phyloP scores from a whole-genome alignment of 1,140 invertebrate species.

The Thalassaphorura encarpata region DNA sequence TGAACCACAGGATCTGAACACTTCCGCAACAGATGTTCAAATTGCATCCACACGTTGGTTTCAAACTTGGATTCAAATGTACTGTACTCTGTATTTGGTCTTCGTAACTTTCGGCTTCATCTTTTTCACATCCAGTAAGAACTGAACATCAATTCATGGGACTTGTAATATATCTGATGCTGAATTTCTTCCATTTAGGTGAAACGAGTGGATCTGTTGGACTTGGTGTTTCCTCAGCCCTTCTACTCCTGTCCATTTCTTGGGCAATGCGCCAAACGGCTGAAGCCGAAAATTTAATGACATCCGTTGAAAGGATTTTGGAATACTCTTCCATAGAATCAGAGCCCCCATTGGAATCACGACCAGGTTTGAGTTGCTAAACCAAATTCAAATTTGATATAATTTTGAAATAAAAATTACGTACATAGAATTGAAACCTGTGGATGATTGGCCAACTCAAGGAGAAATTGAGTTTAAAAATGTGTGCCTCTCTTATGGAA shows the following conservation, averaged over 20 bases:
- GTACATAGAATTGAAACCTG: background rate
- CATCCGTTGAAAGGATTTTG: constrained; percentile 67
- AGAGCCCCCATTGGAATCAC: constrained; percentile 47
- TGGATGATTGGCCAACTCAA: background rate
- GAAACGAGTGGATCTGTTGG: constrained; percentile 72
- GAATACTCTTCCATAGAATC: constrained; percentile 58
- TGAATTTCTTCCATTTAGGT: constrained; percentile 34
- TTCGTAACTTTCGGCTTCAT: constrained; percentile 16
- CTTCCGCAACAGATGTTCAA: constrained; percentile 53
- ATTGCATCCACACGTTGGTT: constrained; percentile 45
- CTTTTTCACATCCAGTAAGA: constrained; percentile 7
- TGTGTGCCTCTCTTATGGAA: background rate
- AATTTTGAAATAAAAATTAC: background rate
- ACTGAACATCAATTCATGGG: background rate
- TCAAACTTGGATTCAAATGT: constrained; percentile 18
- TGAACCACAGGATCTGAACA: constrained; percentile 45
- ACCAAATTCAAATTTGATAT: background rate
- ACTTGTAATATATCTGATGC: background rate
- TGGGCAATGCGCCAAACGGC: constrained; percentile 75
- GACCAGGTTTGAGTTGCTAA: constrained; percentile 22
- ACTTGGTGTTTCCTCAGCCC: constrained; percentile 67
- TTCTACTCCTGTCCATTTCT: constrained; percentile 74
- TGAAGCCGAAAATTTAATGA: constrained; percentile 75
- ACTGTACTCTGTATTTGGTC: constrained; percentile 14
- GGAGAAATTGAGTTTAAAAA: background rate